A percentile compares a stretch with the other conserved stretches of the same genome.
phyloP scores from a whole-genome alignment of 2,797 vertebrate species.

The Manis pentadactyla region DNA sequence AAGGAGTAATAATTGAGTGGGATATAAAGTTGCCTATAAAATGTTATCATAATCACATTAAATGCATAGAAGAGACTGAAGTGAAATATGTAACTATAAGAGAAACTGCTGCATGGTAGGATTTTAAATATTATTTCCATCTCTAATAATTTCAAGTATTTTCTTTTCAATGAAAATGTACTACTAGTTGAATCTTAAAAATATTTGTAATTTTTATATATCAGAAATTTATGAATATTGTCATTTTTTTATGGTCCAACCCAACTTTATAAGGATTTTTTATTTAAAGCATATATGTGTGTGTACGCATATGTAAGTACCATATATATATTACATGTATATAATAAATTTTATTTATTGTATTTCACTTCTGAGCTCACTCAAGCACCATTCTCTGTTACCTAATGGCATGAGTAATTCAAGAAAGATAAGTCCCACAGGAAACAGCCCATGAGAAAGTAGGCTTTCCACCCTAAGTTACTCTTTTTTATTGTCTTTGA shows the following conservation, averaged over 20 bases:
- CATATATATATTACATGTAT: background rate
- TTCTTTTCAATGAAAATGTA: background rate
- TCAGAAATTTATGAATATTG: background rate
- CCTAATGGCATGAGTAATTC: background rate
- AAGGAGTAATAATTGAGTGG: background rate
- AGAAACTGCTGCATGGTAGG: background rate
- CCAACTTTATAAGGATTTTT: background rate
- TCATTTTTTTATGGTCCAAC: background rate
- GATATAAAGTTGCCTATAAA: background rate
- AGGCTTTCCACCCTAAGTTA: background rate
- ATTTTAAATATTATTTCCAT: background rate
- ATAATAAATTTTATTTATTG: background rate
- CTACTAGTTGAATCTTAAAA: background rate
- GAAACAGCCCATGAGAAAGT: background rate
- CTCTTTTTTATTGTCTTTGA: background rate
- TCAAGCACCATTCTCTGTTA: background rate
- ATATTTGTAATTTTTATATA: background rate
- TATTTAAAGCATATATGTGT: background rate
- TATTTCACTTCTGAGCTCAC: background rate
- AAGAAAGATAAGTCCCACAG: background rate
- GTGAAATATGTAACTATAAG: background rate
- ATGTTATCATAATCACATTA: background rate
- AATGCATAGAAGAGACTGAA: background rate
- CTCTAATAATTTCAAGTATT: background rate
- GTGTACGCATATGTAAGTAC: too few relatives aligned